Evolutionary conservation across 64 coral and sea anemone genomes (phyloP).

Genomic region (Montipora efflorescens): DNA sequence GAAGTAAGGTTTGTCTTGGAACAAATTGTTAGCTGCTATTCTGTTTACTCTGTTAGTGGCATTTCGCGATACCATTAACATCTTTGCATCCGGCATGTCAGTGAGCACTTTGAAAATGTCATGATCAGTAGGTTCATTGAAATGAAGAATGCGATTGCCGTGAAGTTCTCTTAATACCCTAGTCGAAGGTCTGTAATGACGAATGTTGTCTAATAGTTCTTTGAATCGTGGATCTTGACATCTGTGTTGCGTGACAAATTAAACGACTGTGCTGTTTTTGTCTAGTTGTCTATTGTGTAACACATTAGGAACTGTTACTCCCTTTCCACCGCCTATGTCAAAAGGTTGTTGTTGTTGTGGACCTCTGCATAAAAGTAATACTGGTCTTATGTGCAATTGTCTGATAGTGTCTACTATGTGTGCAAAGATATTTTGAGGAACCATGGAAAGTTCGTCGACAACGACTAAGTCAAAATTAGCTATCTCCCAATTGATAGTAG

Average conservation of each 20-base stretch:
- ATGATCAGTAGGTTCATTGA: too few species aligned
- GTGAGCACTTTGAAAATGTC: too few species aligned
- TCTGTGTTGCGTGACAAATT: neutral
- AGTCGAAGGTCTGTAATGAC: neutral
- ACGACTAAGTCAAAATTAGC: neutral
- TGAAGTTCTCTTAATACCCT: too few species aligned
- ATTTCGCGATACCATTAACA: too few species aligned
- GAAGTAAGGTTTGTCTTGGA: too few species aligned
- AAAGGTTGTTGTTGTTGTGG: neutral
- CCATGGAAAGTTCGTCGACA: neutral
- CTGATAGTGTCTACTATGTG: neutral
- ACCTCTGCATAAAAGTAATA: neutral
- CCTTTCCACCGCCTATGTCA: neutral
- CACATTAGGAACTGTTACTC: neutral
- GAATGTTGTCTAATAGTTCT: neutral
- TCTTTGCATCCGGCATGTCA: too few species aligned
- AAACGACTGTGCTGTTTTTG: neutral
- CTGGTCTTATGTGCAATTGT: neutral
- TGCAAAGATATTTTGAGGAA: neutral
- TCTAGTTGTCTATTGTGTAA: neutral
- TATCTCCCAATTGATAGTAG: neutral
- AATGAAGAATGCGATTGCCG: too few species aligned
- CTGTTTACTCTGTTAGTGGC: too few species aligned
- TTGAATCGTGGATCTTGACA: neutral
- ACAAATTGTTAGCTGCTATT: too few species aligned